Evolutionary conservation across 2,797 vertebrate species (phyloP).

Genomic region (Decapterus maruadsi): DNA sequence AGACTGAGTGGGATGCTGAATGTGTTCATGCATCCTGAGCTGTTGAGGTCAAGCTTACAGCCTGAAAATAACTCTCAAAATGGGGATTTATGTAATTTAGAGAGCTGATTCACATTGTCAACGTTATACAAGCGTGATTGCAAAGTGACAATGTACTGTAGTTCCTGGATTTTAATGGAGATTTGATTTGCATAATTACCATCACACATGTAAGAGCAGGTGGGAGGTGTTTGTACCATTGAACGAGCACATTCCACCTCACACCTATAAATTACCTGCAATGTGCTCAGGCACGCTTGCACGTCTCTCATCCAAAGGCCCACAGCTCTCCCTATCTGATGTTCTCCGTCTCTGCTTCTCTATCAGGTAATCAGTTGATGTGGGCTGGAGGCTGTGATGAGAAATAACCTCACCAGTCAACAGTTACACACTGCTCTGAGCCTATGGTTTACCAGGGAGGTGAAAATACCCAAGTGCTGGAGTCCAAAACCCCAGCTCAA

Average conservation of each 20-base stretch:
- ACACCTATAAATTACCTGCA: constrained; percentile 42
- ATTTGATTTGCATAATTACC: constrained; percentile 24
- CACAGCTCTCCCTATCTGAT: constrained; percentile 9
- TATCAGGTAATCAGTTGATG: constrained; percentile 50
- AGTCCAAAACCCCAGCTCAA: constrained; percentile 64
- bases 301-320: constrained; percentile 29
- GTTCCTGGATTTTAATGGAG: not conserved
- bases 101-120: not conserved
- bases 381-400: constrained; percentile 44
- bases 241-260: constrained; percentile 38
- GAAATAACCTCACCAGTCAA: constrained; percentile 60
- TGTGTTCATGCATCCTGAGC: not conserved
- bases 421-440: constrained; percentile 50
- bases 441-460: constrained; percentile 60
- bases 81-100: not conserved
- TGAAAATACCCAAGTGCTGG: constrained; percentile 70
- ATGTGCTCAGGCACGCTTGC: constrained; percentile 58
- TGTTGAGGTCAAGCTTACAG: not conserved
- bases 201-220: constrained; percentile 16
- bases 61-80: not conserved
- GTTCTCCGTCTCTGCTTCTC: constrained; percentile 21
- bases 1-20: not conserved
- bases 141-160: not conserved
- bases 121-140: too few relatives aligned
- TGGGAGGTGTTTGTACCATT: constrained; percentile 45